phyloP scores from a whole-genome alignment of 2,888 invertebrate species.

The Exephanes ischioxanthus region DNA sequence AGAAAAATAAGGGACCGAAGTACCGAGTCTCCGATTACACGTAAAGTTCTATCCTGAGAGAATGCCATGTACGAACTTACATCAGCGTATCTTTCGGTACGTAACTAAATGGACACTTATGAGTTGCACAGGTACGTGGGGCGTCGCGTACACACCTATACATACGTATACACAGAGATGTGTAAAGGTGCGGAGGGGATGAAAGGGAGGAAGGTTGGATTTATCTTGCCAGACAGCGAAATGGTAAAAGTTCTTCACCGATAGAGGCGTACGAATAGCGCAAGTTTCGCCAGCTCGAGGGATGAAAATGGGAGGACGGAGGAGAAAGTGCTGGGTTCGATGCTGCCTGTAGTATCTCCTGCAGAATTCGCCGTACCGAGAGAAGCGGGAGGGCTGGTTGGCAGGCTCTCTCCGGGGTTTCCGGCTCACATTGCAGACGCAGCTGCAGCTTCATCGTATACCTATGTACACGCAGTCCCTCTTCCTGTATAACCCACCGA shows the following conservation, averaged over 20 bases:
- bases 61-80: constrained; percentile 37
- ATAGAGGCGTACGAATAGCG: constrained; percentile 50
- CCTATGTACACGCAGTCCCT: constrained; percentile 8
- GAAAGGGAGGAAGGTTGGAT: constrained; percentile 70
- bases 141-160: constrained; percentile 1
- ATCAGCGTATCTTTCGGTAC: constrained; percentile 52
- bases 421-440: constrained; percentile 64
- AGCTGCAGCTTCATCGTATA: constrained; percentile 62
- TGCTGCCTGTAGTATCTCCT: constrained; percentile 16
- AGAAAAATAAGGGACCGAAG: constrained; percentile 27
- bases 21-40: constrained; percentile 58
- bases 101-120: constrained; percentile 59
- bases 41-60: constrained; percentile 36
- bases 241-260: constrained; percentile 79
- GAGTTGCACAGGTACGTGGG: constrained; percentile 60
- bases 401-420: constrained; percentile 58
- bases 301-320: constrained; percentile 68
- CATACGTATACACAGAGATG: neutral
- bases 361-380: constrained; percentile 27
- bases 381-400: constrained; percentile 41
- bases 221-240: constrained; percentile 81
- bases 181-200: constrained; percentile 50
- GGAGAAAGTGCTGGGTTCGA: constrained; percentile 63
- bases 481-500: constrained; percentile 33
- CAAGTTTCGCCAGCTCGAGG: constrained; percentile 59